Conservation (phyloP, 2,797 vertebrate genomes). For the Hylomyscus alleni region DNA sequence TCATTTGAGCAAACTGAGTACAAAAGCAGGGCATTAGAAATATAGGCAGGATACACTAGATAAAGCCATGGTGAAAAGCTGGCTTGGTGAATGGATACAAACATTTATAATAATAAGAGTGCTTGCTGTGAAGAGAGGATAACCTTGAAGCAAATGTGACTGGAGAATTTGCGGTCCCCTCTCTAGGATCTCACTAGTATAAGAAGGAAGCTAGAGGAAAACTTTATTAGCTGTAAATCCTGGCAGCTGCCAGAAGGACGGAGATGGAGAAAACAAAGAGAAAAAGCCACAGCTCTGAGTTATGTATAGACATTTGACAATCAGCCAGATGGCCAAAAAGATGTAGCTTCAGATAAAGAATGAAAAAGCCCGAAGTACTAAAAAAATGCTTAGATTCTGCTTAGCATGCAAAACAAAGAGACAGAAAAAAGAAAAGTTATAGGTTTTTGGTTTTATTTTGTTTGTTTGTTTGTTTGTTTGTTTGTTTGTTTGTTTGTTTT, state of each 20-base stretch:
- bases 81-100: neutral
- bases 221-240: neutral
- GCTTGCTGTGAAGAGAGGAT: neutral
- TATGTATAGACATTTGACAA: neutral
- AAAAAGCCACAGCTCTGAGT: neutral
- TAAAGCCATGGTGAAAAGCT: neutral
- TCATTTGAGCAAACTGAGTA: constrained; percentile 1
- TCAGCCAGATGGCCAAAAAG: neutral
- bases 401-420: neutral
- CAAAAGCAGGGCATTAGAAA: constrained; percentile 10
- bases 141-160: neutral
- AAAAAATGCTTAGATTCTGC: neutral
- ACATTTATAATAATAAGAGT: neutral
- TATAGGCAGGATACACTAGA: neutral
- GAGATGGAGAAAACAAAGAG: neutral
- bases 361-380: neutral
- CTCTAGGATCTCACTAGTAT: neutral
- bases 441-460: neutral
- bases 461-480: too few relatives aligned
- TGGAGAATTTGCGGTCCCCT: neutral
- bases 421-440: neutral
- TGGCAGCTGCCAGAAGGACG: neutral
- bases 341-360: neutral
- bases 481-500: too few relatives aligned
- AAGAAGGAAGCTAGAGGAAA: neutral